Evolutionary conservation across 2,888 invertebrate genomes (phyloP), one percentile per base, ranked within the genome.

Genomic region (Heliconius erato): DNA sequence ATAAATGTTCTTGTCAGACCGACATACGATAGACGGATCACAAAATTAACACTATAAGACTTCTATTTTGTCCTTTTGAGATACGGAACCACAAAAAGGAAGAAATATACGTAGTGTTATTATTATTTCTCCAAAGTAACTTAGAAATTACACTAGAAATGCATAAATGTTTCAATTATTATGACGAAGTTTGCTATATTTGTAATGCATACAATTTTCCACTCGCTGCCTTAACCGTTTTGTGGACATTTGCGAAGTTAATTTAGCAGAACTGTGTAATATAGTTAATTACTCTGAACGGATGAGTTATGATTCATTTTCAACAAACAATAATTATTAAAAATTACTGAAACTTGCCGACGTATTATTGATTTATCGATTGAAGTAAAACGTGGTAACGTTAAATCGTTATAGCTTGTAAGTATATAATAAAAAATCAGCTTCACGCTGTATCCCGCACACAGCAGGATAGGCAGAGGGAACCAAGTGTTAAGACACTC

Each of bases 141-240:
- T 23, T 49, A 78, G 35, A 74, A 81, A 59, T n/a, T 28, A 59
- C 44, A 54, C 26, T 59, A 54, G 49, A 67, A 49, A 44, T 49
- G 19, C 54, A 74, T 59, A 71, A 74, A 67, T 74, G 71, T 69
- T 67, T 79, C 49, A 59, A 80, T 83, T 80, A 83, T 54, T 78
- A 83, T 59, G 72, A 72, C n/a, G 54, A 28, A 68, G n/a, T 72
- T 49, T 80, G 59, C 67, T 35, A 63, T 23, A 28, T 40, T 72
- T 78, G 78, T 44, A 67, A 59, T 80, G 67, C 77, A 72, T 80
- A 78, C 28, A 83, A 80, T 80, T 83, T 83, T 78, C 54, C 80
- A 74, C 78, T 80, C 59, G 28, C 74, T 69, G 63, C 63, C 67
- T 74, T 68, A 65, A 67, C 54, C 35, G 72, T 67, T 35, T 35